Evolutionary conservation across 2,797 vertebrate species (phyloP), one percentile per base, ranked within the genome.

Genomic region (Chaetodon trifasciatus): DNA sequence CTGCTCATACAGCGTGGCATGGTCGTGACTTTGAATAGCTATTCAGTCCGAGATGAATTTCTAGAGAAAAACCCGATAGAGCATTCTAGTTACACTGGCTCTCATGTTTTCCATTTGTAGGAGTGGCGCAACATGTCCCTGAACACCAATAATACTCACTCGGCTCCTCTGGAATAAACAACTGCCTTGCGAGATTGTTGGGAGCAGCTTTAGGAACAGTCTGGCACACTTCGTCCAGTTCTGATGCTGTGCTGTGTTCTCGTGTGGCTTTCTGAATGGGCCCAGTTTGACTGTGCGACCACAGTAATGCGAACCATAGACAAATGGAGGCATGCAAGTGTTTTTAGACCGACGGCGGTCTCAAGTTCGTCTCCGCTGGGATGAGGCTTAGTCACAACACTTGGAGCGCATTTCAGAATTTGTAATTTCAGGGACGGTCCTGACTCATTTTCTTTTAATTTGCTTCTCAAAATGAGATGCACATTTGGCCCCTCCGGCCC

Each of bases 291-390:
- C 85, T 87, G 58, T 60, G 77, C 0, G 84, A 92, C 92, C 93
- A 92, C 93, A 93, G 90, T 6, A 90, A 93, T 94, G 91, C 46
- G 79, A 87, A 74, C 74, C 71, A 16, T 76, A 81, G 86, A 87
- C 88, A 85, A 90, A 90, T 73, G 84, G 81, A 92, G 88, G 83
- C 86, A 49, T 81, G 90, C 32, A 17, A 64, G 74, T 89, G 12
- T 28, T 56, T 93, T 91, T 80, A 84, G 79, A 79, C 80, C 40
- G 82, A 78, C 85, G 46, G 88, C 84, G 65, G 88, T 87, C 85
- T 85, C 65, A 0, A 66, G 74, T 74, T 47, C 1, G 28, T 87
- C 83, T 88, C 89, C 42, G 15, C 82, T 49, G 76, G 81, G 86
- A 78, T 74, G 44, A 44, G 37, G 57, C 69, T 89, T 76, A 79